phyloP scores from a whole-genome alignment of 2,113 vertebrate species.

The Aegotheles bennettii region DNA sequence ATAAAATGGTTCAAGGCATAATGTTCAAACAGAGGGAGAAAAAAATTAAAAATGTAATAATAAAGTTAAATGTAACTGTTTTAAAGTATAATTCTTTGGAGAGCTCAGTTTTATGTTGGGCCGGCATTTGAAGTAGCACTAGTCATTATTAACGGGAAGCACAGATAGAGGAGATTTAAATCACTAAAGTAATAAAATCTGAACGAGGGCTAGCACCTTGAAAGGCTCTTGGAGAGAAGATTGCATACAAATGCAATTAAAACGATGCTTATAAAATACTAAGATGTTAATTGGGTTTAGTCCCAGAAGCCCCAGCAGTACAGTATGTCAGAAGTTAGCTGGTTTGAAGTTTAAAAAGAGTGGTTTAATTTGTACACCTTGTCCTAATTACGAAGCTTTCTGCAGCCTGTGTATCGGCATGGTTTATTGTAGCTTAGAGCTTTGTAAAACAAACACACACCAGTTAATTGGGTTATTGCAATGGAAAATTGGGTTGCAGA shows the following conservation, averaged over 20 bases:
- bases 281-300: conserved; percentile 88
- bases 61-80: conserved; percentile 81
- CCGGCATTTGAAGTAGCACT: conserved; percentile 76
- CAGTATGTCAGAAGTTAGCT: conserved; percentile 87
- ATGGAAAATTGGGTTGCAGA: conserved; percentile 82
- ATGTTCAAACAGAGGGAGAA: conserved; percentile 71
- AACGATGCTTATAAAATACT: conserved; percentile 86
- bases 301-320: conserved; percentile 85
- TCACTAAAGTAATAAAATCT: conserved; percentile 82
- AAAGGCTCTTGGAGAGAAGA: conserved; percentile 83
- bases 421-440: conserved; percentile 87
- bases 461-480: conserved; percentile 86
- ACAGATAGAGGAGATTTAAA: conserved; percentile 81
- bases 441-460: conserved; percentile 88
- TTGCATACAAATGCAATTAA: conserved; percentile 87
- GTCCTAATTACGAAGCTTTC: conserved; percentile 86
- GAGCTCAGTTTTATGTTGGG: conserved; percentile 78
- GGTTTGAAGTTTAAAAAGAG: conserved; percentile 89
- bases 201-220: conserved; percentile 81
- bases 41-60: conserved; percentile 78
- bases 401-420: conserved; percentile 80
- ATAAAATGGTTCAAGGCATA: conserved; percentile 70
- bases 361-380: conserved; percentile 88
- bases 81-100: conserved; percentile 80
- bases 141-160: conserved; percentile 82